These are phyloP conservation scores for Papilio demoleus DNA, from an alignment of 2,888 invertebrate species.

Conservation along the genomic window DNA sequence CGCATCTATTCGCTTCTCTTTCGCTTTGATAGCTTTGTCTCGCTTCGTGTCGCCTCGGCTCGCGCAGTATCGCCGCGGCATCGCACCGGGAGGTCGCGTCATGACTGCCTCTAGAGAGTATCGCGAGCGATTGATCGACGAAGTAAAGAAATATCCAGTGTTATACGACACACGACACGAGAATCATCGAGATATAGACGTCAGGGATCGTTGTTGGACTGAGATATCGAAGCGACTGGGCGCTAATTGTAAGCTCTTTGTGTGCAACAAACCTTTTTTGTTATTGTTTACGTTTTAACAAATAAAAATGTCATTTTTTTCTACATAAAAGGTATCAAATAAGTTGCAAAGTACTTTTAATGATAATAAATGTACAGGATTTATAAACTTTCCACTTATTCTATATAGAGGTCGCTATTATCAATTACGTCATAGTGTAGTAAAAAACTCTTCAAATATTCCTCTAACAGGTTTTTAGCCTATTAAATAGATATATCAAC, in stretches of 20 bases:
- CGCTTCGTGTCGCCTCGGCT: constrained; percentile 52
- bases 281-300: not conserved
- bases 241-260: constrained; percentile 64
- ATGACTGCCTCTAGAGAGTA: constrained; percentile 60
- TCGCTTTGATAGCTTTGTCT: constrained; percentile 18
- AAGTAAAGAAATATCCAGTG: constrained; percentile 74
- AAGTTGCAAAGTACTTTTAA: not conserved
- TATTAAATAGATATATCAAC: too few species aligned
- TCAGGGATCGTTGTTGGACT: constrained; percentile 74
- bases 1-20: constrained; percentile 29
- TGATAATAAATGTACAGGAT: not conserved
- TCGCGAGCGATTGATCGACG: constrained; percentile 72
- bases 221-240: constrained; percentile 73
- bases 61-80: constrained; percentile 72
- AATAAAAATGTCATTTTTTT: too few species aligned
- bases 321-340: not conserved
- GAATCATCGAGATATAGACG: constrained; percentile 73
- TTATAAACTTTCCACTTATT: not conserved
- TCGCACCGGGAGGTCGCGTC: constrained; percentile 50
- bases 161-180: constrained; percentile 76
- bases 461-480: too few species aligned
- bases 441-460: too few species aligned
- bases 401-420: not conserved
- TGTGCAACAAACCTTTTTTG: not conserved
- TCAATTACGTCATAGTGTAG: too few species aligned